phyloP scores from a whole-genome alignment of 2,888 invertebrate species.

The Drosophila lutescens region DNA sequence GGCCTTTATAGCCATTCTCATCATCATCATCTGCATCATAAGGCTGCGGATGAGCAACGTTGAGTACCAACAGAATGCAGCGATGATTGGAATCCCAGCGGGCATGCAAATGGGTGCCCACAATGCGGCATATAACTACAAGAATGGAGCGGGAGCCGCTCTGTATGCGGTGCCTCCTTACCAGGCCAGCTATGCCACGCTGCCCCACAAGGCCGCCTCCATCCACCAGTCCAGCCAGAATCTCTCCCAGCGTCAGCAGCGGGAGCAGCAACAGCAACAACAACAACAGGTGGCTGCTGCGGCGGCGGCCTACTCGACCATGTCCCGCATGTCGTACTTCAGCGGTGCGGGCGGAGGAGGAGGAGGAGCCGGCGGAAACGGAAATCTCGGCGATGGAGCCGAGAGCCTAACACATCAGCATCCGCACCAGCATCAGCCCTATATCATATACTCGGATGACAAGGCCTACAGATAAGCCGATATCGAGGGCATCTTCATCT shows the following conservation, averaged over 20 bases:
- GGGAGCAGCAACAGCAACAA: conserved; percentile 54
- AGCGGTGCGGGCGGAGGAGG: conserved; percentile 78
- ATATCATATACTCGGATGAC: conserved; percentile 84
- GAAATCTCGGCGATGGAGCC: conserved; percentile 63
- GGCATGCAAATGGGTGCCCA: conserved; percentile 86
- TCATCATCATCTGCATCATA: conserved; percentile 95
- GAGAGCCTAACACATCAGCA: conserved; percentile 75
- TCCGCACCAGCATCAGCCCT: conserved; percentile 81
- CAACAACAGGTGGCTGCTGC: conserved; percentile 66
- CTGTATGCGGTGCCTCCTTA: conserved; percentile 87
- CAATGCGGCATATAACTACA: conserved; percentile 86
- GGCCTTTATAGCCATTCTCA: conserved; percentile 94
- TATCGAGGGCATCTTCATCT: conserved; percentile 33
- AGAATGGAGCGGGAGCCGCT: conserved; percentile 84
- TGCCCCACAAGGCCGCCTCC: conserved; percentile 87
- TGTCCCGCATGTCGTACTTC: conserved; percentile 87
- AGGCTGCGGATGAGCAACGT: conserved; percentile 89
- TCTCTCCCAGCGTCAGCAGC: conserved; percentile 83
- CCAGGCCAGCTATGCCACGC: conserved; percentile 88
- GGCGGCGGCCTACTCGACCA: conserved; percentile 86
- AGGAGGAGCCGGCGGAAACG: conserved; percentile 82
- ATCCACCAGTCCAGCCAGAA: conserved; percentile 83
- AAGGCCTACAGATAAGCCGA: conserved; percentile 83
- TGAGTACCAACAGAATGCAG: conserved; percentile 88
- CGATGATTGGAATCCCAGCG: conserved; percentile 86